Evolutionary conservation across 2,888 invertebrate genomes (phyloP).

Genomic region (Scelioninae gen. 2): DNA sequence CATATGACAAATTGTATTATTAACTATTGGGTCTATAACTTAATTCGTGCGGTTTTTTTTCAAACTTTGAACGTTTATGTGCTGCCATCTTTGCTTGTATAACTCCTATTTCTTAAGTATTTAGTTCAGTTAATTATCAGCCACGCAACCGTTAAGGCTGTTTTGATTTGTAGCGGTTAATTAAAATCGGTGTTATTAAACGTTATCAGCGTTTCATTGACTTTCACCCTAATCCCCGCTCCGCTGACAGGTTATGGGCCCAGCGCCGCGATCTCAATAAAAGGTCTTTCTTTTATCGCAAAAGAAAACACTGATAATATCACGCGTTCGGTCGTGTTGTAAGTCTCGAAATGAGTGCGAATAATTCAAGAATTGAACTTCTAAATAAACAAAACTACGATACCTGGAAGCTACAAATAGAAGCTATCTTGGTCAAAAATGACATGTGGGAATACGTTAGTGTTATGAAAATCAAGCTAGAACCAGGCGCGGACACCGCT

Average conservation of each 20-base stretch:
- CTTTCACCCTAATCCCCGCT: not conserved
- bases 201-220: too few species aligned
- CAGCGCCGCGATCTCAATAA: conserved; percentile 47
- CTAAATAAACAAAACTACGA: conserved; percentile 12
- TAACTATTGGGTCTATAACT: too few species aligned
- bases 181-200: too few species aligned
- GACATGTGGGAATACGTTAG: conserved; percentile 61
- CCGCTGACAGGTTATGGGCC: conserved; percentile 1
- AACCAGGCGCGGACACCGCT: conserved; percentile 6
- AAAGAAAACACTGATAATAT: not conserved
- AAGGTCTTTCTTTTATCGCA: conserved; percentile 11
- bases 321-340: too few species aligned
- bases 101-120: too few species aligned
- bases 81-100: too few species aligned
- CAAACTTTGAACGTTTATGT: too few species aligned
- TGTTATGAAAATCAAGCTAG: conserved; percentile 46
- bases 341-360: conserved; percentile 3
- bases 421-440: conserved; percentile 59
- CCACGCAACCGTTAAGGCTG: too few species aligned
- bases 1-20: too few species aligned
- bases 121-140: too few species aligned
- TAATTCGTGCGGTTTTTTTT: too few species aligned
- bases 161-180: too few species aligned
- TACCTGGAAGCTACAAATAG: conserved; percentile 20
- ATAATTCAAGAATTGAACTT: not conserved